Base-by-base conservation (phyloP, 2,888 invertebrate species). In the Poecilobothrus nobilitatus region DNA sequence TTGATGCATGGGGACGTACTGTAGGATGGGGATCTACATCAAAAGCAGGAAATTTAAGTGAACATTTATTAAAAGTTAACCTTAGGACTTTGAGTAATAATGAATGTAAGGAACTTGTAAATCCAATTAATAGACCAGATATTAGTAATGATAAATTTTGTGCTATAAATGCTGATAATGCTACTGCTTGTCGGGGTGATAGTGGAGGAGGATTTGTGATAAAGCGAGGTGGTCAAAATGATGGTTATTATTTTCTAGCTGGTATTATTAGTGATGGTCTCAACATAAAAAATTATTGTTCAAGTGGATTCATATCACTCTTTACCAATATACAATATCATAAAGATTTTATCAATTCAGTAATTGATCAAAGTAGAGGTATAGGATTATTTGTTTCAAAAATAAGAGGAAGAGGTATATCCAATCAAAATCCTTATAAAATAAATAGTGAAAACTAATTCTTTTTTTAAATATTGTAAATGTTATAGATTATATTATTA, bases 1-100 rank as follows among this genome's bases (percentile, higher is more conserved):
- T 15, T 62, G 63, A 37, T 12, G 7, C 41, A 7, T 5, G 15
- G 15, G 70, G 70, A 0, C 68, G 61, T 21, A 69, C 70, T 66
- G 67, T 67, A 20, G 71, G 71, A 15, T 71, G 70, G 70, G 71
- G 71, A 37, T 22, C 66, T 20, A 69, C 62, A 8, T 64, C n/a
- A 9, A 15, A 0, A 12, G 61, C 12, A 8, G 67, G 33, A 3
- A 27, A 22, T 8, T 6, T 2, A 6, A 62, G 63, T 12, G 65
- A 68, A 20, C 53, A 66, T 41, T 64, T 71, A 27, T 68, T 68
- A 34, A 67, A 64, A 37, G 66, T 71, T 4, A 62, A 61, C 27
- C 66, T 71, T 27, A 66, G 10, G 8, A 34, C 71, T 22, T 12
- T 71, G n/a, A 65, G 68, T 15, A 66, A 68, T 65, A 10, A 18